Evolutionary conservation across 2,888 invertebrate genomes (phyloP).

Genomic region (Protophormia terraenovae): DNA sequence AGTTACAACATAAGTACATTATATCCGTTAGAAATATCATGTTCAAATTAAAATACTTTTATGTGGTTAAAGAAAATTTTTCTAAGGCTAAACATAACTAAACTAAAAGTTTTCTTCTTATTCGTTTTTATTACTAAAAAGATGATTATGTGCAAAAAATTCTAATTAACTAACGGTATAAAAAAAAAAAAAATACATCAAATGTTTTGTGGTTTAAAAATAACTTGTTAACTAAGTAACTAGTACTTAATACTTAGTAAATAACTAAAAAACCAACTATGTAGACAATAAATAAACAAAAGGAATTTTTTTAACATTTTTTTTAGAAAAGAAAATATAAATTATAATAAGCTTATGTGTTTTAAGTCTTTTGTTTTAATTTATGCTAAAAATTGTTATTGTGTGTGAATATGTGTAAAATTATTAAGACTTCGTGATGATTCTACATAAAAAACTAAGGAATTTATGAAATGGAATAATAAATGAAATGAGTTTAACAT

Average conservation of each 20-base stretch:
- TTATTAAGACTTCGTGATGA: no score
- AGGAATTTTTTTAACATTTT: no score
- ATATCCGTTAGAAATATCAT: slow-evolving; percentile 49
- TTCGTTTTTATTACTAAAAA: background rate
- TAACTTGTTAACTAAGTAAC: background rate
- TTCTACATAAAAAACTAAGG: background rate
- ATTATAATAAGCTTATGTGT: background rate
- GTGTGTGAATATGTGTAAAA: background rate
- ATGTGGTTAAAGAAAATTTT: background rate
- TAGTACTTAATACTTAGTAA: background rate
- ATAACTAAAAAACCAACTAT: background rate
- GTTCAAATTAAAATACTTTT: slow-evolving; percentile 38
- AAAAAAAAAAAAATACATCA: background rate
- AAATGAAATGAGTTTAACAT: background rate
- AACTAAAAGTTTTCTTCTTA: background rate
- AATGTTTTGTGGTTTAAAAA: background rate
- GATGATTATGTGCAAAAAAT: slow-evolving; percentile 17
- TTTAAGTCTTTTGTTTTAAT: slow-evolving; percentile 40
- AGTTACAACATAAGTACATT: no score
- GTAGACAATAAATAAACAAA: background rate
- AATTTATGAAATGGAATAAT: background rate
- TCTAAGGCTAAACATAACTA: background rate
- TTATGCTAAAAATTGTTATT: slow-evolving; percentile 10
- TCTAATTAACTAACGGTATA: slow-evolving; percentile 50
- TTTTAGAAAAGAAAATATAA: background rate